These are phyloP conservation scores for Pentalonia nigronervosa DNA, from an alignment of 1,140 invertebrate species.

Conservation along the genomic window DNA sequence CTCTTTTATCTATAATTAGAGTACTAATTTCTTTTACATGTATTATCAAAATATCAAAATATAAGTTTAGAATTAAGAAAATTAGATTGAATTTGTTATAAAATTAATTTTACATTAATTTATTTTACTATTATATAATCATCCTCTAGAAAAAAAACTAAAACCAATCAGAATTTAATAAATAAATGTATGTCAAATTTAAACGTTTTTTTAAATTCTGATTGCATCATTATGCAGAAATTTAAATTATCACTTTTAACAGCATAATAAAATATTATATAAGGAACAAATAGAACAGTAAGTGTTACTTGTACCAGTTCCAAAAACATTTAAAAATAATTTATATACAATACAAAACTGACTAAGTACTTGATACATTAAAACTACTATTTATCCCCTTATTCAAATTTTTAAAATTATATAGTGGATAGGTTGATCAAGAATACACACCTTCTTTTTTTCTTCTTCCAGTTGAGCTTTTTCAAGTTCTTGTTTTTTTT, in stretches of 20 bases:
- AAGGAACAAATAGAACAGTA: background rate
- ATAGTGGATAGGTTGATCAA: background rate
- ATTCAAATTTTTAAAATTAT: background rate
- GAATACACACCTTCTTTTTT: slow-evolving; percentile 22
- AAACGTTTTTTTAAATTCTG: background rate
- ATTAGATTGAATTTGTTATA: background rate
- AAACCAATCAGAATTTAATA: background rate
- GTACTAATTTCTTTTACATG: too few relatives aligned
- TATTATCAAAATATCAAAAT: background rate
- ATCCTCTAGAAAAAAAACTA: background rate
- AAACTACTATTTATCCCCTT: too few relatives aligned
- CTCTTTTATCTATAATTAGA: background rate
- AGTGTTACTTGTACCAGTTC: background rate
- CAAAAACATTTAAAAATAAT: background rate
- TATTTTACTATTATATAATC: background rate
- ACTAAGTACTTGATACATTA: background rate
- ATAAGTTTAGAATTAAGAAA: background rate
- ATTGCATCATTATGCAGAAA: background rate
- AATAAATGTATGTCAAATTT: background rate
- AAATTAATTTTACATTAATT: background rate
- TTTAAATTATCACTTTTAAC: background rate
- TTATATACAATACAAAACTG: background rate
- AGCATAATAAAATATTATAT: background rate
- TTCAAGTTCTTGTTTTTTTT: slow-evolving; percentile 55
- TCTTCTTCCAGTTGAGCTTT: slow-evolving; percentile 50